Evolutionary conservation across 1,140 invertebrate species (phyloP), one percentile per base, ranked within the genome.

Genomic region (Epicauta chinensis): DNA sequence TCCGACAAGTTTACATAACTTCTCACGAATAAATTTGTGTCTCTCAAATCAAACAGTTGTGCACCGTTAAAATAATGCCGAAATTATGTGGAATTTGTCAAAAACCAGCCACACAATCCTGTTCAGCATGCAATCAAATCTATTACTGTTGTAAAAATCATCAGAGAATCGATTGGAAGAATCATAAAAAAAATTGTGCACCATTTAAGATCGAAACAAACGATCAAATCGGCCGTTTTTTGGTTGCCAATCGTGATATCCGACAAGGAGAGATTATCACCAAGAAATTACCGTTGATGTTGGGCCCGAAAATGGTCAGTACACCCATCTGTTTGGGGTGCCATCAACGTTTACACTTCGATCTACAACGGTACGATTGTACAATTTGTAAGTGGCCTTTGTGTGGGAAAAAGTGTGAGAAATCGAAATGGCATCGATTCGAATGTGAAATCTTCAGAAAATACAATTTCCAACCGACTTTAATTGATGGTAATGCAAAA

Each of bases 101-200:
- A 51, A 69, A 73, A 37, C 71, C 71, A 41, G 76, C 80, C 2
- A 74, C 71, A 15, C 75, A 79, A 57, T 75, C 77, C 16, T 88
- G 85, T 61, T 76, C 76, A 30, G 78, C 75, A 32, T 88, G 85
- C 64, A 77, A 78, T 58, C 65, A 70, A 2, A 79, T 81, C 2
- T 78, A 76, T 58, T 88, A 87, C 67, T 88, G 86, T 68, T 76
- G 77, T 13, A 77, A 77, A 58, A 77, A 81, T 42, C 85, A 87
- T 63, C 85, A 87, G 68, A 81, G 82, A 65, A 64, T 75, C 32
- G 77, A 83, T 59, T 87, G 84, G 85, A 77, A 79, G 51, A 69
- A 73, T 46, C 86, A 88, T 66, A 85, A 82, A 51, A 64, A 63
- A 3, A 70, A 78, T 45, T 87, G 84, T 68, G 71, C 59, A 16